phyloP scores from a whole-genome alignment of 2,113 vertebrate species.

The Oncorhynchus gorbuscha region DNA sequence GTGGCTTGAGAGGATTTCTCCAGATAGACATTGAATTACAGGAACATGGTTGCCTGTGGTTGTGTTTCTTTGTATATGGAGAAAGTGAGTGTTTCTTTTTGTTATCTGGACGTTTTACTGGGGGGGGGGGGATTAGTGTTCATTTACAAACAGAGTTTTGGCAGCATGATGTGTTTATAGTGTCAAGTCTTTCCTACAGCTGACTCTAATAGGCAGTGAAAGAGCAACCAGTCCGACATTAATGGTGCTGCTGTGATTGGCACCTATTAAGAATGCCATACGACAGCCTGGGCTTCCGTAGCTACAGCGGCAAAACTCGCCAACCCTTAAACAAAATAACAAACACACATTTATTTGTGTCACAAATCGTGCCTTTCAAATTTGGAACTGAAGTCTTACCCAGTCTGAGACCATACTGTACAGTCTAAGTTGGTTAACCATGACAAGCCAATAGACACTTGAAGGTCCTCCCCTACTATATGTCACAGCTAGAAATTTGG shows the following conservation, averaged over 20 bases:
- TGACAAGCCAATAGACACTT: slow-evolving; percentile 1
- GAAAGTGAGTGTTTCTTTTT: slow-evolving; percentile 47
- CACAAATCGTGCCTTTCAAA: slow-evolving; percentile 71
- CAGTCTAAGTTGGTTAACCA: slow-evolving; percentile 31
- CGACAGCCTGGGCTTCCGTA: slow-evolving; percentile 68
- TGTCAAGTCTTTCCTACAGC: slow-evolving; percentile 62
- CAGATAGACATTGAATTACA: too few relatives aligned
- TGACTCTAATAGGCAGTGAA: slow-evolving; percentile 64
- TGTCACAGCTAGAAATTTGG: too few relatives aligned
- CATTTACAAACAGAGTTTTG: slow-evolving; percentile 67
- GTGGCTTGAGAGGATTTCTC: too few relatives aligned
- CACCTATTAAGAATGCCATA: slow-evolving; percentile 77
- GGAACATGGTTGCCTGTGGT: background rate
- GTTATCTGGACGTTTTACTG: slow-evolving; percentile 46
- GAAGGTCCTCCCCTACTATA: too few relatives aligned
- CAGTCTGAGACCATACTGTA: background rate
- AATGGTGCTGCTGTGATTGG: slow-evolving; percentile 72
- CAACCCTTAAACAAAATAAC: slow-evolving; percentile 64
- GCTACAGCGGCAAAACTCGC: slow-evolving; percentile 62
- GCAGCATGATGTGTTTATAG: slow-evolving; percentile 61
- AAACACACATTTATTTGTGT: slow-evolving; percentile 72
- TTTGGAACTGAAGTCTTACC: slow-evolving; percentile 59
- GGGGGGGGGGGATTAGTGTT: slow-evolving; percentile 55
- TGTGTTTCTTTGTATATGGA: slow-evolving; percentile 17
- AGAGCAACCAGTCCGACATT: slow-evolving; percentile 64